Evolutionary conservation across 2,797 vertebrate species (phyloP), one percentile per base, ranked within the genome.

Genomic region (Microcaecilia unicolor): DNA sequence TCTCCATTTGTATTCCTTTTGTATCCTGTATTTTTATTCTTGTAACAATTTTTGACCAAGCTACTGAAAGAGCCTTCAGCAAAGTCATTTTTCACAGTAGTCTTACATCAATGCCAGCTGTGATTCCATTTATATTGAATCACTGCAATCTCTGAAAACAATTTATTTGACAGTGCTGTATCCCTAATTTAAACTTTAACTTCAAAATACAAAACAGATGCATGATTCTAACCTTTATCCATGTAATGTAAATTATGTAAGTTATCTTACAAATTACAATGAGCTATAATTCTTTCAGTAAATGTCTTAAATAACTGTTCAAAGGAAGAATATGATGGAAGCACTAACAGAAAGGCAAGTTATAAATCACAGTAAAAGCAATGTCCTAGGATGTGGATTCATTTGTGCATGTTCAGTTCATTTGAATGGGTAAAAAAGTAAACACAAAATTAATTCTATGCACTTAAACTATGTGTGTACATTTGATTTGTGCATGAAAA

Each of bases 61-160:
- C 22, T 37, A 59, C 37, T 54, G 41, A 25, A 41, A 29, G 7
- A 25, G 19, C 46, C 46, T 56, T 33, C 46, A 44, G 24, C 10
- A 50, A 56, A 61, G 27, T 1, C 23, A 25, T 64, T 64, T 32
- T 46, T 54, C 57, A 46, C 59, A 64, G 42, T 32, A 39, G 46
- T 49, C 28, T 28, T 34, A 30, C 14, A 48, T 52, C 26, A 45
- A 11, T 32, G 41, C 51, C 36, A 65, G 42, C 52, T 61, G 59
- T 51, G 61, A 70, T 60, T 55, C 58, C 44, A 52, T 60, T 58
- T 65, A 44, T 54, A 48, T 15, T 23, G 40, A 67, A 66, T 64
- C 47, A 56, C 64, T 48, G 26, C 60, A 54, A 70, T 60, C 42
- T 44, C 31, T 51, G 38, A 41, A 33, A 57, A 55, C 55, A 48